Conservation (phyloP, 2,113 vertebrate species). For the Halichoerus grypus region DNA sequence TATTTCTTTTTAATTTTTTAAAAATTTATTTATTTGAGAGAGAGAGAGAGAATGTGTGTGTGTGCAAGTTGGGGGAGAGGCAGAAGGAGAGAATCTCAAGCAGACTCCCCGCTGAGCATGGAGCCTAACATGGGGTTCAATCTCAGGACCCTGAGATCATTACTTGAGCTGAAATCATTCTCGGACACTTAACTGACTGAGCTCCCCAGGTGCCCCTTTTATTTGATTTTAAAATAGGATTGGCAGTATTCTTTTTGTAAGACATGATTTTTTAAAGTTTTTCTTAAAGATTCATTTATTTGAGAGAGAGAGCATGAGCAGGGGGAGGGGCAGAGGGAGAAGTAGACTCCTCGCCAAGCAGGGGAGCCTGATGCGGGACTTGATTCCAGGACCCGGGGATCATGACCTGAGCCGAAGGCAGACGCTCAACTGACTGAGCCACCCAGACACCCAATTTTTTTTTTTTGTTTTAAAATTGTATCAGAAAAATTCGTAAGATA, state of each 20-base stretch:
- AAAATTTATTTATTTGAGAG: neutral
- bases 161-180: neutral
- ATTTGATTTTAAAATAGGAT: conserved; percentile 34
- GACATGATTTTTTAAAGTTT: neutral
- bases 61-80: neutral
- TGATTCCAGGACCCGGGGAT: neutral
- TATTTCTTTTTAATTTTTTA: neutral
- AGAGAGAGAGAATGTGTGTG: too few species aligned
- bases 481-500: neutral
- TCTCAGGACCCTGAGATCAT: neutral
- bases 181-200: neutral
- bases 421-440: neutral
- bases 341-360: neutral
- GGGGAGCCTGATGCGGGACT: neutral
- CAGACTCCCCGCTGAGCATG: neutral
- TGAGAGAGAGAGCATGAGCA: neutral
- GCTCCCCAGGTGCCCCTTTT: neutral
- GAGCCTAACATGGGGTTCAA: neutral
- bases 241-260: neutral
- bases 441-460: neutral
- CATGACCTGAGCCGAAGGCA: neutral
- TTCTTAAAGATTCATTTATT: neutral
- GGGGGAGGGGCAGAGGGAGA: neutral
- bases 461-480: neutral
- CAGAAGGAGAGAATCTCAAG: neutral